Conservation (phyloP, 1,140 invertebrate genomes). For the Bicyclus anynana region DNA sequence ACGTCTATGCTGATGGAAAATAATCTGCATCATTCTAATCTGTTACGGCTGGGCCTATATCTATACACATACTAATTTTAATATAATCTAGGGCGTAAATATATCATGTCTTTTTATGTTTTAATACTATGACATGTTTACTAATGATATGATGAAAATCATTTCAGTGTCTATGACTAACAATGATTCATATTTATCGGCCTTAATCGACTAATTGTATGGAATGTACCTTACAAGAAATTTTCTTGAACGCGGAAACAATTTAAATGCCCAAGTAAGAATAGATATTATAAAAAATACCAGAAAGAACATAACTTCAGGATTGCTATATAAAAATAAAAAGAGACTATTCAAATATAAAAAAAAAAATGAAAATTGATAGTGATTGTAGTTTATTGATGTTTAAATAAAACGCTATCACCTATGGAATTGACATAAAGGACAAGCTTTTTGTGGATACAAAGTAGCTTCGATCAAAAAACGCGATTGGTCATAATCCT, state of each 20-base stretch:
- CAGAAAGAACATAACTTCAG: too few species aligned
- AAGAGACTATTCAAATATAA: too few species aligned
- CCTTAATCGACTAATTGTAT: not conserved
- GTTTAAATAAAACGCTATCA: conserved; percentile 13
- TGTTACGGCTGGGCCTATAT: conserved; percentile 2
- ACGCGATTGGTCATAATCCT: conserved; percentile 10
- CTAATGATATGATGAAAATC: conserved; percentile 66
- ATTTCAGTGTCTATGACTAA: conserved; percentile 35
- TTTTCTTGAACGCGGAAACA: too few species aligned
- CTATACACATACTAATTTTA: conserved; percentile 31
- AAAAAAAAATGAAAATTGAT: too few species aligned
- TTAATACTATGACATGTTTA: conserved; percentile 43
- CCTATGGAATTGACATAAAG: conserved; percentile 26
- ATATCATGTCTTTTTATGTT: conserved; percentile 33
- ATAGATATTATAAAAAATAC: too few species aligned
- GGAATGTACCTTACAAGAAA: conserved; percentile 2
- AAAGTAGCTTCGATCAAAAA: conserved; percentile 9
- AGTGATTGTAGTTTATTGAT: too few species aligned
- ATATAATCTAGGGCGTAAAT: conserved; percentile 30
- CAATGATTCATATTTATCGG: conserved; percentile 4
- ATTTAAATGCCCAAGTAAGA: too few species aligned
- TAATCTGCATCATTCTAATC: not conserved
- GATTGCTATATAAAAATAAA: too few species aligned
- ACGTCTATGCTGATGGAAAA: not conserved
- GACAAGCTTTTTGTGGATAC: conserved; percentile 15